These are phyloP conservation scores for Drosophila insularis DNA, from an alignment of 1,140 invertebrate genomes.

Conservation along the genomic window DNA sequence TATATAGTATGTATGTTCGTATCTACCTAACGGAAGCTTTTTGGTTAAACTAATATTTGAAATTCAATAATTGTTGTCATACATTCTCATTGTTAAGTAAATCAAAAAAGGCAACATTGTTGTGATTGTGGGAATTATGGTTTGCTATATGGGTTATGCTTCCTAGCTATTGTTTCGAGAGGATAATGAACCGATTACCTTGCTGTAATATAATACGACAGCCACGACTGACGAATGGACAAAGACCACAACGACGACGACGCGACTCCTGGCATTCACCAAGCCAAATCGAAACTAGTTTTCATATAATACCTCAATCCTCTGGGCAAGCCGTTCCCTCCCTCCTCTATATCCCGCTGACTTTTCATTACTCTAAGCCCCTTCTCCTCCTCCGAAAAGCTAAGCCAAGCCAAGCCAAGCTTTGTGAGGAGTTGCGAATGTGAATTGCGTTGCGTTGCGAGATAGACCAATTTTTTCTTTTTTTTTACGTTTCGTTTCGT, in stretches of 20 bases:
- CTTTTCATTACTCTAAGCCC: conserved; percentile 63
- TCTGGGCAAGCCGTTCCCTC: conserved; percentile 33
- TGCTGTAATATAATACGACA: conserved; percentile 40
- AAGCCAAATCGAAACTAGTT: conserved; percentile 65
- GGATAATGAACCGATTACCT: conserved; percentile 75
- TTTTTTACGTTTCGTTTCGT: conserved; percentile 28
- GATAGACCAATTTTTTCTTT: conserved; percentile 72
- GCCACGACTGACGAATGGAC: conserved; percentile 13
- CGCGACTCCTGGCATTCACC: conserved; percentile 10
- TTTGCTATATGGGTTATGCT: conserved; percentile 59
- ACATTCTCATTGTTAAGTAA: conserved; percentile 34
- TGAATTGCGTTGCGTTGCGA: conserved; percentile 62
- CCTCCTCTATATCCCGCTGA: conserved; percentile 27
- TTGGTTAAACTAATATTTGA: conserved; percentile 19
- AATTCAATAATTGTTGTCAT: conserved; percentile 34
- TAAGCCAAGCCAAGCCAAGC: conserved; percentile 61
- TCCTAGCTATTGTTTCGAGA: conserved; percentile 74
- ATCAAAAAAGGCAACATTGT: conserved; percentile 12
- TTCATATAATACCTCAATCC: conserved; percentile 63
- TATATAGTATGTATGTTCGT: not conserved
- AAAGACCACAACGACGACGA: no score
- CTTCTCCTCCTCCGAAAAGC: no score
- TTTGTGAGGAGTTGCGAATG: conserved; percentile 63
- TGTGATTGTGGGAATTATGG: not conserved
- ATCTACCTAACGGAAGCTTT: conserved; percentile 12